Percentiles rank a stretch among this genome's conserved stretches.
Conservation (phyloP, 2,113 vertebrate species). For the Gnathonemus echidnorhynchus region DNA sequence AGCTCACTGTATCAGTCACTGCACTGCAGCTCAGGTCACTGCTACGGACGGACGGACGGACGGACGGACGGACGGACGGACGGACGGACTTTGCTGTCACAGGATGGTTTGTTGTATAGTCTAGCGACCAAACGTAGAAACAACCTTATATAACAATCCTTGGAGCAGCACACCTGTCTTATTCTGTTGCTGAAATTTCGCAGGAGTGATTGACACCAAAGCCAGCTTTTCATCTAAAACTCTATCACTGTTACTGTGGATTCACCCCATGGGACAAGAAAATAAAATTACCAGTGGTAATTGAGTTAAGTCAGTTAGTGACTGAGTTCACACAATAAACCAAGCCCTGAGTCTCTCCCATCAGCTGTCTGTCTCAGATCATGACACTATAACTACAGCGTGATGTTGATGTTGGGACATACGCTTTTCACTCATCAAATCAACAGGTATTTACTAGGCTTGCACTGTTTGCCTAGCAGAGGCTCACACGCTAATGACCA, state of each 20-base stretch:
- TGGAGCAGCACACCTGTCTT: background rate
- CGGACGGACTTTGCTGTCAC: too few species aligned
- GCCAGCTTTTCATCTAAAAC: background rate
- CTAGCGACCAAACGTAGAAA: background rate
- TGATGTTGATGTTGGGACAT: background rate
- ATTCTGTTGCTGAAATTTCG: background rate
- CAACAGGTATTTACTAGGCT: too few species aligned
- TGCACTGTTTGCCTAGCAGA: background rate
- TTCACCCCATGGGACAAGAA: background rate
- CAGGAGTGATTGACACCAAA: background rate
- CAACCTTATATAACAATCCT: background rate
- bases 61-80: background rate
- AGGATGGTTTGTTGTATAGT: too few species aligned
- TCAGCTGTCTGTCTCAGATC: background rate
- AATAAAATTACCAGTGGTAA: background rate
- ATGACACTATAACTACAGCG: background rate
- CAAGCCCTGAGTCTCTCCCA: background rate
- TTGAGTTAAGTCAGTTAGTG: background rate
- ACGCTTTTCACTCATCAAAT: background rate
- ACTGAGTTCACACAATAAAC: background rate
- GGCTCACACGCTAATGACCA: background rate
- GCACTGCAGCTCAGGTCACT: background rate
- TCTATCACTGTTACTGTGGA: background rate
- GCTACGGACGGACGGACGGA: too few species aligned
- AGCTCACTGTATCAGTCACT: background rate